A percentile compares a stretch with the other conserved stretches of the same genome.
These are phyloP conservation scores for Stenolophus ochropezus DNA, from an alignment of 2,888 invertebrate genomes.

Conservation along the genomic window DNA sequence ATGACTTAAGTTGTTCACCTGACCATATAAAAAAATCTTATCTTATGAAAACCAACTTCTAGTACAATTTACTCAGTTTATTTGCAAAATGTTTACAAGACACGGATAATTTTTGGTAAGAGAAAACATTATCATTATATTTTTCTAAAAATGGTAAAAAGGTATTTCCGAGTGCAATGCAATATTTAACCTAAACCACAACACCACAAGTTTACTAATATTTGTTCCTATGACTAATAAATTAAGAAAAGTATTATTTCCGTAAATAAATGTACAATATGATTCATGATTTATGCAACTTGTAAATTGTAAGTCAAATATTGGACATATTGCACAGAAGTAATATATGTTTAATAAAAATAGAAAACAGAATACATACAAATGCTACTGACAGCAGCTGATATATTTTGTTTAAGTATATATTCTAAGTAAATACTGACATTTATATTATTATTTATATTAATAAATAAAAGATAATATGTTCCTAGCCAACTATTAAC, in stretches of 20 bases:
- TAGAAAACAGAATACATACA: neutral
- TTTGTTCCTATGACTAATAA: neutral
- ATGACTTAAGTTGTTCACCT: constrained; percentile 20
- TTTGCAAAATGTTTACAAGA: neutral
- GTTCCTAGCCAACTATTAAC: no score
- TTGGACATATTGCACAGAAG: neutral
- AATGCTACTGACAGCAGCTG: neutral
- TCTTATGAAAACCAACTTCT: neutral
- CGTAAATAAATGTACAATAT: neutral
- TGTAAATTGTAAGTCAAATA: neutral
- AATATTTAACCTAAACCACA: neutral
- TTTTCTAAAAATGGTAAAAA: neutral
- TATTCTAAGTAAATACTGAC: neutral
- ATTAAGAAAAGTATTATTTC: neutral
- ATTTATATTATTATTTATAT: no score
- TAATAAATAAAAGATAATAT: no score
- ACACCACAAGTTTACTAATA: neutral
- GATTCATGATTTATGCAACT: neutral
- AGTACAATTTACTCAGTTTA: neutral
- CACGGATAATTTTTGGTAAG: neutral
- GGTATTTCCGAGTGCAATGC: neutral
- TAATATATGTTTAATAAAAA: neutral
- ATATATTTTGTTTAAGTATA: neutral
- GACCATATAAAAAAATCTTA: neutral
- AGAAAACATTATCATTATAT: neutral